A percentile compares a stretch with the other conserved stretches of the same genome.
These are phyloP conservation scores for Gymnoscopelus microlampas DNA, from an alignment of 2,797 vertebrate genomes.

Conservation along the genomic window DNA sequence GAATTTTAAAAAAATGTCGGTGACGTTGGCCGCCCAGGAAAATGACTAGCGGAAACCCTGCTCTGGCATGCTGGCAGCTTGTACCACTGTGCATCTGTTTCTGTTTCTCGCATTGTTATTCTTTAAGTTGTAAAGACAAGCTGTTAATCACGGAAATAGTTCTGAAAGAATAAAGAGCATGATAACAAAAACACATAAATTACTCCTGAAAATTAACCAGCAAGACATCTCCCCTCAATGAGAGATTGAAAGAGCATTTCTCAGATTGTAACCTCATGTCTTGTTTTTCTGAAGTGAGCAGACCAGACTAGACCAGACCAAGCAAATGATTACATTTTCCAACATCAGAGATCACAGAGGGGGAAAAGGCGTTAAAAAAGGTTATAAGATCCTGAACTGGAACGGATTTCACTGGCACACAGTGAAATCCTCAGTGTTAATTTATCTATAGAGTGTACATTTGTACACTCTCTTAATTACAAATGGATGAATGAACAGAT, in stretches of 20 bases:
- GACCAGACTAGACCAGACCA: too few species aligned
- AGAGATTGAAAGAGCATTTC: not conserved
- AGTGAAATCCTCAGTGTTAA: too few species aligned
- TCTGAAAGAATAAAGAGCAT: not conserved
- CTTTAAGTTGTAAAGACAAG: not conserved
- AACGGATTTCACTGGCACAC: too few species aligned
- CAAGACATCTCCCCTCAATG: not conserved
- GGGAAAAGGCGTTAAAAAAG: not conserved
- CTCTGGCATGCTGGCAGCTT: conserved; percentile 30
- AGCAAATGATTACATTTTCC: not conserved
- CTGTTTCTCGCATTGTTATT: not conserved
- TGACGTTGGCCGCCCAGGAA: too few species aligned
- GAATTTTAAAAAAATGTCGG: too few species aligned
- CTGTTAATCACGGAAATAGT: not conserved
- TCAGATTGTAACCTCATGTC: not conserved
- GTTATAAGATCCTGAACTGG: not conserved
- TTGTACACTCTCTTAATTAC: not conserved
- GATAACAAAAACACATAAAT: not conserved
- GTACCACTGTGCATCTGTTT: conserved; percentile 42
- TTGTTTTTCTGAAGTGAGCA: too few species aligned
- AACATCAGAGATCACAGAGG: not conserved
- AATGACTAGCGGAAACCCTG: too few species aligned
- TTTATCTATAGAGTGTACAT: too few species aligned
- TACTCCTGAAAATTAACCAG: not conserved
- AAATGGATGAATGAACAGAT: conserved; percentile 2